Conservation (phyloP, 2,797 vertebrate genomes). For the Emys orbicularis region DNA sequence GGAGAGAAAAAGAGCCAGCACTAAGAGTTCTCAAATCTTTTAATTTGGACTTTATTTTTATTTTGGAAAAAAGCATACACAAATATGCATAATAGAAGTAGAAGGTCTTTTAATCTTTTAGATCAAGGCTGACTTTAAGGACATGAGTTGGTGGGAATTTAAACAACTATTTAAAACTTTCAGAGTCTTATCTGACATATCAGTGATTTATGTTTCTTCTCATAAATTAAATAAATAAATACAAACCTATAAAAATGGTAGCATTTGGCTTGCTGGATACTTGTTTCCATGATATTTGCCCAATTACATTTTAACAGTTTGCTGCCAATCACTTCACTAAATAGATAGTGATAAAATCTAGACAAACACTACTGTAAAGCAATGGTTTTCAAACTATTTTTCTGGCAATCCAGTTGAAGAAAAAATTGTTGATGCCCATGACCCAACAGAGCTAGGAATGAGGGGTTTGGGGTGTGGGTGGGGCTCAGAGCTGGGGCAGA, state of each 20-base stretch:
- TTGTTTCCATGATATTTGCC: slow-evolving; percentile 47
- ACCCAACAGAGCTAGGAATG: background rate
- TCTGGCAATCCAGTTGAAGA: no score
- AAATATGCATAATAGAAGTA: background rate
- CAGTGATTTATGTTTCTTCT: background rate
- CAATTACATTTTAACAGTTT: slow-evolving; percentile 23
- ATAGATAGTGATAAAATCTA: background rate
- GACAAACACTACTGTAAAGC: no score
- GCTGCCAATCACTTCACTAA: background rate
- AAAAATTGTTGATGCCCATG: no score
- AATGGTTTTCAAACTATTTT: no score
- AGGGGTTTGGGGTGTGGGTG: no score
- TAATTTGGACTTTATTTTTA: background rate
- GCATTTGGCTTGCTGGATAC: slow-evolving; percentile 29
- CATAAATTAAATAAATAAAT: background rate
- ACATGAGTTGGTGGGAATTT: background rate
- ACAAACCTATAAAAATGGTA: slow-evolving; percentile 43
- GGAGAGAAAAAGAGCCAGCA: background rate
- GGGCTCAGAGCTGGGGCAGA: no score
- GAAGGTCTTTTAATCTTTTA: background rate
- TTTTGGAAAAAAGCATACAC: background rate
- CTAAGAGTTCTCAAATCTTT: background rate
- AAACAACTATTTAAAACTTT: background rate
- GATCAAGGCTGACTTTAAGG: background rate
- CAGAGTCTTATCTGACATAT: background rate